Percentiles rank a stretch among this genome's conserved stretches.
Conservation (phyloP, 2,113 vertebrate genomes). For the Ibidorhyncha struthersii region DNA sequence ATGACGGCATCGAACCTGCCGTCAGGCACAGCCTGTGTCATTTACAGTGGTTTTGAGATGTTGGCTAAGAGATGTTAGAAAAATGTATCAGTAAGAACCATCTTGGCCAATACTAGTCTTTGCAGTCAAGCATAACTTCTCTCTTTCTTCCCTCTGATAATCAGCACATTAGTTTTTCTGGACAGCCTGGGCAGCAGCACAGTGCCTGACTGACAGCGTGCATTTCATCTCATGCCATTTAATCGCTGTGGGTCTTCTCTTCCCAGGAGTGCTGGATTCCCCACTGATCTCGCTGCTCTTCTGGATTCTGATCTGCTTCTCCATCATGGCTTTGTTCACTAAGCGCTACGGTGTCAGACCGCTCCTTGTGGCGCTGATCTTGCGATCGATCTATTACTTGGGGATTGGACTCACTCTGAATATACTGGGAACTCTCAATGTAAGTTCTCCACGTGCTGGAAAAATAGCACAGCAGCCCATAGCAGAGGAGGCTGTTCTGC, state of each 20-base stretch:
- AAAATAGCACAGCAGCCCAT: rapidly evolving
- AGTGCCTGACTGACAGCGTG: rapidly evolving
- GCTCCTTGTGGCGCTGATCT: conserved; percentile 87
- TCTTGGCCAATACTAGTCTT: background rate
- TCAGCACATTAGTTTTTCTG: background rate
- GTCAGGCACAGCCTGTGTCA: background rate
- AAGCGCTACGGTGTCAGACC: conserved; percentile 90
- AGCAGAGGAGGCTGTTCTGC: rapidly evolving
- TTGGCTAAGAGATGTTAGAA: background rate
- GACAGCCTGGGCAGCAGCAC: background rate
- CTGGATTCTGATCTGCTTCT: conserved; percentile 91
- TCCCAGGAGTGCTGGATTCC: conserved; percentile 86
- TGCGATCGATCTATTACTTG: conserved; percentile 92
- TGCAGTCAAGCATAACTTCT: background rate
- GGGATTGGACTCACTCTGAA: conserved; percentile 93
- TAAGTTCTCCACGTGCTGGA: conserved; percentile 51
- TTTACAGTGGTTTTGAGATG: background rate
- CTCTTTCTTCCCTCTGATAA: background rate
- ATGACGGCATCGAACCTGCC: background rate
- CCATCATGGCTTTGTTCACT: conserved; percentile 86
- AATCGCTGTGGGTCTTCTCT: background rate
- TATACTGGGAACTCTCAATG: conserved; percentile 87
- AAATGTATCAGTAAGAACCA: background rate
- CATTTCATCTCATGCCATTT: background rate
- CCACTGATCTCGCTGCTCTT: conserved; percentile 88